Evolutionary conservation across 2,888 invertebrate genomes (phyloP).

Genomic region (Lomographa bimaculata): DNA sequence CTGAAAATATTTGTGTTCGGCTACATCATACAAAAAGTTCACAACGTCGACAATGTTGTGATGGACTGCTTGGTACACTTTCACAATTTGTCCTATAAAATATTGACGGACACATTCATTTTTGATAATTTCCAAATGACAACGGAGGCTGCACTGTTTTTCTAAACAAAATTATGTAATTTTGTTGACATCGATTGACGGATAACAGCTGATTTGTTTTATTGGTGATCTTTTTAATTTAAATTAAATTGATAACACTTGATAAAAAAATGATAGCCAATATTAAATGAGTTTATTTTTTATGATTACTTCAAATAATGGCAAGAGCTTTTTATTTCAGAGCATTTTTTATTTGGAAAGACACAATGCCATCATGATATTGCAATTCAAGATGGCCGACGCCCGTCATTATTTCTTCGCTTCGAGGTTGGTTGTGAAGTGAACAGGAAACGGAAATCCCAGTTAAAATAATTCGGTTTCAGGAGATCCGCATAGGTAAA

Average conservation of each 20-base stretch:
- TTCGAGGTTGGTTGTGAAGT: too few relatives aligned
- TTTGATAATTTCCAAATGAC: constrained; percentile 72
- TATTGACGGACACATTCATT: constrained; percentile 64
- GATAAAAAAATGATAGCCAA: constrained; percentile 32
- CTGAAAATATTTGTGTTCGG: constrained; percentile 52
- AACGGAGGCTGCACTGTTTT: constrained; percentile 79
- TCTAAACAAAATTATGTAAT: constrained; percentile 84
- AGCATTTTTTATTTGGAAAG: constrained; percentile 68
- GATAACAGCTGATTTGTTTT: constrained; percentile 83
- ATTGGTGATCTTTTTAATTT: constrained; percentile 72
- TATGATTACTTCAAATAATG: constrained; percentile 44
- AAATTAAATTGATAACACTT: constrained; percentile 37
- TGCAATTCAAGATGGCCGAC: constrained; percentile 76
- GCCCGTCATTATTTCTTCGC: too few relatives aligned
- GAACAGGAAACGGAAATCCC: constrained; percentile 44
- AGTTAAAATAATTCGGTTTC: constrained; percentile 45
- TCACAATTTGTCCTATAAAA: constrained; percentile 65
- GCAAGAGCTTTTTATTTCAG: constrained; percentile 40
- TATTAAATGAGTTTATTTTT: constrained; percentile 49
- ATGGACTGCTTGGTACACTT: constrained; percentile 54
- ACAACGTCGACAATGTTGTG: constrained; percentile 55
- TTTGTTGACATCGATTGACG: constrained; percentile 85
- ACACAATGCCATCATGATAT: constrained; percentile 63
- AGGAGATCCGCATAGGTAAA: constrained; percentile 1
- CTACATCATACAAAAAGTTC: constrained; percentile 74